Evolutionary conservation across 2,113 vertebrate genomes (phyloP).

Genomic region (Corydoras maculifer): DNA sequence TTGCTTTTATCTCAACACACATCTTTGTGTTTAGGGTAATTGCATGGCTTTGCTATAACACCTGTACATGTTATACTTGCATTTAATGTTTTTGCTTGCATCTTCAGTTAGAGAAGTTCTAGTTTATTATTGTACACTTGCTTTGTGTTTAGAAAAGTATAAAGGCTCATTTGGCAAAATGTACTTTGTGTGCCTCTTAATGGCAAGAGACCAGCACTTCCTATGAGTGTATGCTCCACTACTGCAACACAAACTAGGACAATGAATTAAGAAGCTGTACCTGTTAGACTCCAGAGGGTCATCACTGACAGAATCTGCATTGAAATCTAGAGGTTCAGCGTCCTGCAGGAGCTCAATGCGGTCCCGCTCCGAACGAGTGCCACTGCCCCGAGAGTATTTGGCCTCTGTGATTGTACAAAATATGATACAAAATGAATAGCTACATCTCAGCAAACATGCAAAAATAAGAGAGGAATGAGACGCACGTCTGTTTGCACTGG

Average conservation of each 20-base stretch:
- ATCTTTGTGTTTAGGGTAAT: background rate
- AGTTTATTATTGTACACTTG: too few relatives aligned
- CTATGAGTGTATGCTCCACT: too few relatives aligned
- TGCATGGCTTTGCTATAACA: background rate
- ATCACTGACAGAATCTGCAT: constrained; percentile 76
- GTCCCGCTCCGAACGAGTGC: constrained; percentile 77
- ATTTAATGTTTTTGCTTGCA: too few relatives aligned
- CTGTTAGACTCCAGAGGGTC: constrained; percentile 79
- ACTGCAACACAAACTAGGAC: background rate
- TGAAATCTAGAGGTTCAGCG: constrained; percentile 89
- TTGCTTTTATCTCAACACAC: background rate
- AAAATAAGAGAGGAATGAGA: background rate
- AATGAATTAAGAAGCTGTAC: constrained; percentile 48
- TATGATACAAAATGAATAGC: background rate
- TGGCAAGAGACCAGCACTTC: too few relatives aligned
- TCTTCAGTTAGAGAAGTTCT: too few relatives aligned
- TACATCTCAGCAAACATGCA: background rate
- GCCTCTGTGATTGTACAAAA: constrained; percentile 54
- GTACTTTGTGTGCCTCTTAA: too few relatives aligned
- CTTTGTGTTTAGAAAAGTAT: too few relatives aligned
- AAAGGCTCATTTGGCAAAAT: too few relatives aligned
- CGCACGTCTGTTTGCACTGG: constrained; percentile 45
- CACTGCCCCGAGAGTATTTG: constrained; percentile 76
- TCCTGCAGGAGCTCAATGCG: constrained; percentile 89
- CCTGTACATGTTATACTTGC: background rate